phyloP scores from a whole-genome alignment of 2,888 invertebrate genomes.

The Drosophila longiperda region DNA sequence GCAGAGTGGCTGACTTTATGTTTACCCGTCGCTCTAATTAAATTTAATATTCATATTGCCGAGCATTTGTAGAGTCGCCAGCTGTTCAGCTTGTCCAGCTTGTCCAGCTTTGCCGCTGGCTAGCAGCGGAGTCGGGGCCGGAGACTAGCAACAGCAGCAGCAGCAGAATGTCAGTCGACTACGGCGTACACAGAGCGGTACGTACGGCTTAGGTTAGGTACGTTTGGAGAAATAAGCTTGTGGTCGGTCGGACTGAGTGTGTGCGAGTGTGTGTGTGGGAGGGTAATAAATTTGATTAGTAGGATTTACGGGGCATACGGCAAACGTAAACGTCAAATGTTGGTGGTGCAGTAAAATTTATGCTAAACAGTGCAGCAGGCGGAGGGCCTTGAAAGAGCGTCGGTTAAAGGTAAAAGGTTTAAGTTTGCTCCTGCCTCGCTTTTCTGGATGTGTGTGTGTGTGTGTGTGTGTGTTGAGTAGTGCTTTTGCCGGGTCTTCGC shows the following conservation, averaged over 20 bases:
- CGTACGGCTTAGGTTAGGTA: constrained; percentile 12
- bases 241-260: constrained; percentile 33
- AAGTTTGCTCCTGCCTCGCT: constrained; percentile 22
- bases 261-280: constrained; percentile 35
- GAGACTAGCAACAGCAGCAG: background rate
- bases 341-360: constrained; percentile 78
- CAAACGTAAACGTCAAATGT: constrained; percentile 73
- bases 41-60: constrained; percentile 81
- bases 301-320: constrained; percentile 74
- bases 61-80: constrained; percentile 64
- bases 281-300: constrained; percentile 80
- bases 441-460: background rate
- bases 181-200: background rate
- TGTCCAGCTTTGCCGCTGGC: constrained; percentile 28
- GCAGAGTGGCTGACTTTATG: constrained; percentile 69
- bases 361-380: constrained; percentile 62
- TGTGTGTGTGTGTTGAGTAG: background rate
- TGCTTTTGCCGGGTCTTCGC: constrained; percentile 4
- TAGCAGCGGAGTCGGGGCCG: background rate
- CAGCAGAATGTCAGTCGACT: constrained; percentile 6
- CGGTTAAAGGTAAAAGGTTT: constrained; percentile 1
- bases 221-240: constrained; percentile 35
- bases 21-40: constrained; percentile 76
- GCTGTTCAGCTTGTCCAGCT: constrained; percentile 32
- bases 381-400: constrained; percentile 2